phyloP scores from a whole-genome alignment of 1,140 invertebrate species.

The Mizuhopecten yessoensis region DNA sequence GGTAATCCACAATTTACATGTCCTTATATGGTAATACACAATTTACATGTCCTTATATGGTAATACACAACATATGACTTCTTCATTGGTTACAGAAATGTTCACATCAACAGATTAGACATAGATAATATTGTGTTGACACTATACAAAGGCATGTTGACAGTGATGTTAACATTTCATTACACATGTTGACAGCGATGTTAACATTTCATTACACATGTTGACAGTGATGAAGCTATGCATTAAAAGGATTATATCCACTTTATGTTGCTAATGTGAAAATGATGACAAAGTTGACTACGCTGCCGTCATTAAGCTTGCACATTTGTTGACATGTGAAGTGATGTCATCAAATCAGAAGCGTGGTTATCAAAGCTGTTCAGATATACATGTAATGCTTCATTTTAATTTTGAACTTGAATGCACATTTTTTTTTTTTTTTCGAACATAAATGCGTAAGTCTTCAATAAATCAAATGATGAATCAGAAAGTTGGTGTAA shows the following conservation, averaged over 20 bases:
- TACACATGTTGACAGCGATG: no score
- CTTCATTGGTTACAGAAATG: background rate
- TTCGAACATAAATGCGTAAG: no score
- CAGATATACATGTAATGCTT: background rate
- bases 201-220: background rate
- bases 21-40: conserved; percentile 34
- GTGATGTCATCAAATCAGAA: background rate
- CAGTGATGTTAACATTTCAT: no score
- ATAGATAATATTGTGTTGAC: background rate
- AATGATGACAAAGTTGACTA: background rate
- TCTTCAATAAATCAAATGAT: no score
- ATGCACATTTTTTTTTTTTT: no score
- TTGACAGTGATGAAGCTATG: background rate
- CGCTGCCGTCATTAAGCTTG: background rate
- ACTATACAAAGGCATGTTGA: background rate
- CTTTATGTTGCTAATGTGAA: background rate
- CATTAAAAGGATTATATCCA: background rate
- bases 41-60: conserved; percentile 35
- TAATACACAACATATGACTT: background rate
- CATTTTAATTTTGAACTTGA: background rate
- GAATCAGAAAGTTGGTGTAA: background rate
- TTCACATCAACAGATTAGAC: background rate
- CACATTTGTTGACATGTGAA: background rate
- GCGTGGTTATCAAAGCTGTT: background rate
- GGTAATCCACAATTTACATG: conserved; percentile 29